These are phyloP conservation scores for Isoperla grammatica DNA, from an alignment of 2,888 invertebrate genomes.

Conservation along the genomic window DNA sequence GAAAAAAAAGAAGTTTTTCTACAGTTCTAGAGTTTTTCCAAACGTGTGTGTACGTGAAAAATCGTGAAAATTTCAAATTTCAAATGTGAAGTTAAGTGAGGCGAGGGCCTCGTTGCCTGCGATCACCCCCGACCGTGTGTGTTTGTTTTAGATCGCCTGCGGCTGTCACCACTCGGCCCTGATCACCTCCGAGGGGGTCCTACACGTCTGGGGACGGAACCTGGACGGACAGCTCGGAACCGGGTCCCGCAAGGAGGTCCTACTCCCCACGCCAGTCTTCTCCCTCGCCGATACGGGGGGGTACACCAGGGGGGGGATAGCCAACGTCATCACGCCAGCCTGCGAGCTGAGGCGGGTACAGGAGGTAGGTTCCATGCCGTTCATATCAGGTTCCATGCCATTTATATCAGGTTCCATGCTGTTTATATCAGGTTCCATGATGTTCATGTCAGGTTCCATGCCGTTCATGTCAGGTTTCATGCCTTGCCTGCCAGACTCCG, in stretches of 20 bases:
- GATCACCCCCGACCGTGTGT: not conserved
- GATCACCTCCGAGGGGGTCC: constrained; percentile 60
- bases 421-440: too few species aligned
- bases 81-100: too few species aligned
- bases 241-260: constrained; percentile 55
- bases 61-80: too few species aligned
- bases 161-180: constrained; percentile 82
- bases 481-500: too few species aligned
- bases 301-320: not conserved
- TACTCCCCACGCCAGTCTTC: constrained; percentile 51
- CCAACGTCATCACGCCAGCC: not conserved
- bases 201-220: constrained; percentile 85
- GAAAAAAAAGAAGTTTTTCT: too few species aligned
- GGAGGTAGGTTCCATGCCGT: constrained; percentile 18
- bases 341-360: constrained; percentile 20
- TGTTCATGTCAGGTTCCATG: too few species aligned
- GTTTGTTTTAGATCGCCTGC: constrained; percentile 44
- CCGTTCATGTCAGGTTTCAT: too few species aligned
- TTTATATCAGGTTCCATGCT: too few species aligned
- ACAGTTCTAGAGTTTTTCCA: too few species aligned
- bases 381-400: too few species aligned
- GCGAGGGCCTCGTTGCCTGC: not conserved
- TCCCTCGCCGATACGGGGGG: not conserved
- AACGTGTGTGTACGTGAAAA: too few species aligned
- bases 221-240: constrained; percentile 85